phyloP scores from a whole-genome alignment of 2,113 vertebrate genomes.

The Xyrauchen texanus region DNA sequence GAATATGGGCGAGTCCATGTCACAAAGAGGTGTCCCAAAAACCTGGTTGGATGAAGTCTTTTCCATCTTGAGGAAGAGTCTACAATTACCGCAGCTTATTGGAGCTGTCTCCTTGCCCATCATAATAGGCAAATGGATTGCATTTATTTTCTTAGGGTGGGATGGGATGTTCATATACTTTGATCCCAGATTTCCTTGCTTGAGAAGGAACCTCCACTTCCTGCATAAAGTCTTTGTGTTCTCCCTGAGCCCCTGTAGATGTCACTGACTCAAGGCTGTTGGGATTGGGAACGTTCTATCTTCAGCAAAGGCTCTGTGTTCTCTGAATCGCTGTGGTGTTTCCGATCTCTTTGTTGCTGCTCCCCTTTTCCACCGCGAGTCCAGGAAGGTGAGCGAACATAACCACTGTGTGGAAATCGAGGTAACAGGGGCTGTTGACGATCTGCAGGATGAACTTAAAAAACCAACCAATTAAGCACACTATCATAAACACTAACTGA shows the following conservation, averaged over 20 bases:
- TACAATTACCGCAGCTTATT: constrained; percentile 8
- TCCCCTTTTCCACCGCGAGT: constrained; percentile 81
- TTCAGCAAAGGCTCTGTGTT: constrained; percentile 81
- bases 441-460: constrained; percentile 68
- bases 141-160: not conserved
- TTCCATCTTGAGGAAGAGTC: constrained; percentile 16
- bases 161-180: constrained; percentile 29
- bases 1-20: not conserved
- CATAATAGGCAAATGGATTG: constrained; percentile 27
- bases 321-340: constrained; percentile 85
- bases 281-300: constrained; percentile 83
- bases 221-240: constrained; percentile 25
- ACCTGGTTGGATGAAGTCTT: constrained; percentile 17
- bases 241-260: constrained; percentile 31
- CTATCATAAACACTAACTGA: not conserved
- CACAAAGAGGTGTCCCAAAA: constrained; percentile 6
- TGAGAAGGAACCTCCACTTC: constrained; percentile 41
- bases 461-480: not conserved
- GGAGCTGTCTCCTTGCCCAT: constrained; percentile 7
- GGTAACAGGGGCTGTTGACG: constrained; percentile 77
- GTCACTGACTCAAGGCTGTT: constrained; percentile 73
- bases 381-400: constrained; percentile 94
- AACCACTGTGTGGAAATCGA: constrained; percentile 74
- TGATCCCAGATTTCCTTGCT: constrained; percentile 36
- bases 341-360: constrained; percentile 79